Conservation (phyloP, 2,113 vertebrate genomes). For the Panthera tigris region DNA sequence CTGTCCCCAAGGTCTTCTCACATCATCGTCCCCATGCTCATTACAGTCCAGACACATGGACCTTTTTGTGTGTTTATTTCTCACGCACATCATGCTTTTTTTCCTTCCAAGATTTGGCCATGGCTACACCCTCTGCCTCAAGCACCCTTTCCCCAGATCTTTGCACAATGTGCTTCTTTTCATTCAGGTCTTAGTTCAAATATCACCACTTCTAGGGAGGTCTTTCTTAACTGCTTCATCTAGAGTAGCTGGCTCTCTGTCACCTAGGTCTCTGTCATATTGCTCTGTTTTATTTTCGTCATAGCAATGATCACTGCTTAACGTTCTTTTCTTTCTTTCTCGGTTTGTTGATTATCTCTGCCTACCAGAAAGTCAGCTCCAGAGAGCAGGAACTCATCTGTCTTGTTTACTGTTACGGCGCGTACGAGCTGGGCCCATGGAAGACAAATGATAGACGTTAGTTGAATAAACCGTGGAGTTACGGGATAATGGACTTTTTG, state of each 20-base stretch:
- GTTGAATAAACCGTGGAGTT: neutral
- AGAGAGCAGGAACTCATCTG: neutral
- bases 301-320: neutral
- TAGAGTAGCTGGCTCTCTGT: neutral
- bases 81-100: fast-evolving
- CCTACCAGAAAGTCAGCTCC: neutral
- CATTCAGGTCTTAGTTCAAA: neutral
- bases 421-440: neutral
- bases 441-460: neutral
- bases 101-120: neutral
- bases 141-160: neutral
- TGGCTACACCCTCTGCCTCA: neutral
- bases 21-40: neutral
- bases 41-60: neutral
- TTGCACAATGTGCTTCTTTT: neutral
- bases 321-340: neutral
- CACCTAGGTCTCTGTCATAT: neutral
- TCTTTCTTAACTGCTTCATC: neutral
- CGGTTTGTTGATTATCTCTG: neutral
- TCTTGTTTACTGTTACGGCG: neutral
- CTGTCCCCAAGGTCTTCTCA: neutral
- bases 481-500: neutral
- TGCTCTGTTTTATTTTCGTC: neutral
- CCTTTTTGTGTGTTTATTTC: neutral
- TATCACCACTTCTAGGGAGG: neutral